Evolutionary conservation across 2,113 vertebrate genomes (phyloP).

Genomic region (Triplophysa dalaica): DNA sequence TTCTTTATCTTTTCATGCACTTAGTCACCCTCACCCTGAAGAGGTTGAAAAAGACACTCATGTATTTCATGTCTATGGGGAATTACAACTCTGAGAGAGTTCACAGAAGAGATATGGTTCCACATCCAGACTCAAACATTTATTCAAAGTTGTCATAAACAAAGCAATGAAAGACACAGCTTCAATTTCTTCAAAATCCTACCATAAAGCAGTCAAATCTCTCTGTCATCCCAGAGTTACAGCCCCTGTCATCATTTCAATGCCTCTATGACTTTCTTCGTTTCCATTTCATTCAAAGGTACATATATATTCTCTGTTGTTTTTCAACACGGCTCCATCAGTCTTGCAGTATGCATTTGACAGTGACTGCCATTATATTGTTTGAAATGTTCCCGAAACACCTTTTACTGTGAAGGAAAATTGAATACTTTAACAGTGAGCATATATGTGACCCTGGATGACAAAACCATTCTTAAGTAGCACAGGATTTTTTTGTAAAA

Average conservation of each 20-base stretch:
- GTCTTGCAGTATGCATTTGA: constrained; percentile 1
- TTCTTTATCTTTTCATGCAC: no score
- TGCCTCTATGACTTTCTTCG: not conserved
- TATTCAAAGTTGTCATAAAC: constrained; percentile 6
- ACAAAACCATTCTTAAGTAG: no score
- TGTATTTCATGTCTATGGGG: no score
- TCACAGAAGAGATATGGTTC: not conserved
- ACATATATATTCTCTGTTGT: not conserved
- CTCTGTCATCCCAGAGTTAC: not conserved
- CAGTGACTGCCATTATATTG: constrained; percentile 5
- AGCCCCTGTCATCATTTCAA: constrained; percentile 18
- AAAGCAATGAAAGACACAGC: constrained; percentile 5
- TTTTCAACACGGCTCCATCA: constrained; percentile 7
- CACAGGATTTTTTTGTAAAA: no score
- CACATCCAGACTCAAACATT: not conserved
- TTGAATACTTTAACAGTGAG: no score
- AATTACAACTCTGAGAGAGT: not conserved
- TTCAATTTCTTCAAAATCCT: not conserved
- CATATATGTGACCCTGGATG: no score
- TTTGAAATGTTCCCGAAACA: not conserved
- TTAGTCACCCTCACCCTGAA: no score
- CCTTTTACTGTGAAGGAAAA: not conserved
- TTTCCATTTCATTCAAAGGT: not conserved
- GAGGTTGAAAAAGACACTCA: no score
- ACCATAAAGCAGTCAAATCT: not conserved